phyloP scores from a whole-genome alignment of 1,140 invertebrate genomes.

The Pissodes strobi region DNA sequence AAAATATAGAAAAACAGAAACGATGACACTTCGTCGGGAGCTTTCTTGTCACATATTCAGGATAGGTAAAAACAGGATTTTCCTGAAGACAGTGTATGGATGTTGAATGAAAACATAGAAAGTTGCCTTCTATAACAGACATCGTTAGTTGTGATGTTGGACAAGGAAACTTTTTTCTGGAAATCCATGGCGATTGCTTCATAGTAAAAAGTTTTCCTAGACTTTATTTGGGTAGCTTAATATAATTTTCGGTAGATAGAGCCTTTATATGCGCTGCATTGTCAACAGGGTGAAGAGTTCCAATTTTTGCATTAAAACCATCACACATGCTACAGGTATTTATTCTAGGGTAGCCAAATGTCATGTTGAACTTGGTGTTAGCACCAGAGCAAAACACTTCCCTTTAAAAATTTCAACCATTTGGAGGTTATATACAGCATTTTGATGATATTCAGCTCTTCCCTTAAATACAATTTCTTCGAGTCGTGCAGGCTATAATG shows the following conservation, averaged over 20 bases:
- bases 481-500: not conserved
- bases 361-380: too few relatives aligned
- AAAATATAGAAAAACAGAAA: too few relatives aligned
- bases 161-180: not conserved
- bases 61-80: too few relatives aligned
- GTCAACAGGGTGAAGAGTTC: not conserved
- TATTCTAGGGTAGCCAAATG: not conserved
- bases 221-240: not conserved
- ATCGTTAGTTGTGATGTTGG: not conserved
- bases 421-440: too few relatives aligned
- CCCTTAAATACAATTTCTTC: not conserved
- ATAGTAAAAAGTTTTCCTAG: not conserved
- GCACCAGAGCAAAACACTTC: too few relatives aligned
- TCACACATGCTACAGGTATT: not conserved
- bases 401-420: too few relatives aligned
- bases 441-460: too few relatives aligned
- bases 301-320: not conserved
- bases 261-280: not conserved
- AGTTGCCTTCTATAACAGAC: not conserved
- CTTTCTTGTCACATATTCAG: too few relatives aligned
- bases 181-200: not conserved
- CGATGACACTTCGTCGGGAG: too few relatives aligned
- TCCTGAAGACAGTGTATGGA: too few relatives aligned
- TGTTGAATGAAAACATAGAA: too few relatives aligned
- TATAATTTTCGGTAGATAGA: not conserved